Evolutionary conservation across 2,888 invertebrate species (phyloP).

Genomic region (Plebejus melissa): DNA sequence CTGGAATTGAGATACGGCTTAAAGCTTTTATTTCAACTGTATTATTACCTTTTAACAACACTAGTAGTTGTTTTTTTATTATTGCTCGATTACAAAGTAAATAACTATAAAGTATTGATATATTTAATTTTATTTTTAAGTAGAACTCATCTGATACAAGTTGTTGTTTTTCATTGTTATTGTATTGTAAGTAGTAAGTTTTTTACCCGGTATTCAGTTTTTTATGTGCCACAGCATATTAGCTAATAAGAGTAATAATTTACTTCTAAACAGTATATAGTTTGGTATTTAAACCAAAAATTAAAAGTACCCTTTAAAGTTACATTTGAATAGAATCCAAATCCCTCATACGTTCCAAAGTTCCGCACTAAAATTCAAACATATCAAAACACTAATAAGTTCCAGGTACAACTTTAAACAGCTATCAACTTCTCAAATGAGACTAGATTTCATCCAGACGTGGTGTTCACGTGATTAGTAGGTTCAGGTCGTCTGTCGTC

Average conservation of each 20-base stretch:
- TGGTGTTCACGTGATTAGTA: slow-evolving; percentile 20
- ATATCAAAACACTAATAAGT: slow-evolving; percentile 5
- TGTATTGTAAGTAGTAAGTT: not conserved
- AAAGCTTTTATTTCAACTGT: slow-evolving; percentile 5
- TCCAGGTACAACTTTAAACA: slow-evolving; percentile 6
- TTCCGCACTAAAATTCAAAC: not conserved
- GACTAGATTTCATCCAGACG: slow-evolving; percentile 21
- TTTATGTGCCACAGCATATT: too few species aligned
- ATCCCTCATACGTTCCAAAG: not conserved
- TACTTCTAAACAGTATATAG: not conserved
- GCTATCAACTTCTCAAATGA: slow-evolving; percentile 7
- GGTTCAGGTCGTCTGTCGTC: slow-evolving; percentile 17
- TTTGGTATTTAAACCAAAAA: not conserved
- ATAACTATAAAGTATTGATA: not conserved
- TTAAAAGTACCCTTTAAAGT: not conserved
- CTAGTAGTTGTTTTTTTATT: not conserved
- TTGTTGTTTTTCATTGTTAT: not conserved
- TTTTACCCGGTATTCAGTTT: not conserved
- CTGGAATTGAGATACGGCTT: not conserved
- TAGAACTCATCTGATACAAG: too few species aligned
- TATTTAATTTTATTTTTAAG: not conserved
- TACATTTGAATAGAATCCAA: not conserved
- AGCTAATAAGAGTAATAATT: too few species aligned
- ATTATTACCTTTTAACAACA: not conserved
- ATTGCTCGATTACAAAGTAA: not conserved